These are phyloP conservation scores for Ctenosaura bakeri DNA, from an alignment of 2,797 vertebrate species.

Conservation along the genomic window DNA sequence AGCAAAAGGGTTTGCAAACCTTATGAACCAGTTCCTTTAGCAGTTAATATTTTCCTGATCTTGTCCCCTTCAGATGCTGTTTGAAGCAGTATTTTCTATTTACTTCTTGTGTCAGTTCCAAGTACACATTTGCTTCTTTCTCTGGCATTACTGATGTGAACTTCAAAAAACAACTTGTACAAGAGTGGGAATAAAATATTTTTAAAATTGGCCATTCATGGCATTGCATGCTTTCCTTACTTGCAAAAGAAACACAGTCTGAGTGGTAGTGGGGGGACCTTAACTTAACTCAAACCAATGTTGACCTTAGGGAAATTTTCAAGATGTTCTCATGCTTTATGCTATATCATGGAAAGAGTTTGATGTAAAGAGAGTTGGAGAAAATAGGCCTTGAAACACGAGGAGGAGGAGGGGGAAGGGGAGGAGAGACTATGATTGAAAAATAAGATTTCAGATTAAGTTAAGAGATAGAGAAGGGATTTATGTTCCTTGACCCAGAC, in stretches of 20 bases:
- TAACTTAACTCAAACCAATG: background rate
- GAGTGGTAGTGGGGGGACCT: background rate
- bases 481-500: background rate
- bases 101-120: slow-evolving; percentile 13
- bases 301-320: background rate
- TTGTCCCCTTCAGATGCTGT: slow-evolving; percentile 41
- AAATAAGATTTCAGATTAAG: too few relatives aligned
- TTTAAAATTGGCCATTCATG: background rate
- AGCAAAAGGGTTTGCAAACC: slow-evolving; percentile 42
- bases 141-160: slow-evolving; percentile 34
- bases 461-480: too few relatives aligned
- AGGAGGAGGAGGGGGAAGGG: background rate
- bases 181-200: background rate
- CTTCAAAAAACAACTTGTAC: background rate
- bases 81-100: slow-evolving; percentile 25
- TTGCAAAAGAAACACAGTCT: background rate
- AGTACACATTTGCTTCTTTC: slow-evolving; percentile 11
- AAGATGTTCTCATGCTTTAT: too few relatives aligned
- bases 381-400: background rate
- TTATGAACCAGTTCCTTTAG: slow-evolving; percentile 5
- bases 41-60: slow-evolving; percentile 48
- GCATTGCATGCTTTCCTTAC: background rate
- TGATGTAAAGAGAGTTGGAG: background rate
- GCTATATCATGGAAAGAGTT: background rate
- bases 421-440: background rate